Percentiles rank a stretch among this genome's conserved stretches.
These are phyloP conservation scores for Amphimedon queenslandica DNA, from an alignment of 37 sponge, comb jelly and placozoan genomes.

Conservation along the genomic window DNA sequence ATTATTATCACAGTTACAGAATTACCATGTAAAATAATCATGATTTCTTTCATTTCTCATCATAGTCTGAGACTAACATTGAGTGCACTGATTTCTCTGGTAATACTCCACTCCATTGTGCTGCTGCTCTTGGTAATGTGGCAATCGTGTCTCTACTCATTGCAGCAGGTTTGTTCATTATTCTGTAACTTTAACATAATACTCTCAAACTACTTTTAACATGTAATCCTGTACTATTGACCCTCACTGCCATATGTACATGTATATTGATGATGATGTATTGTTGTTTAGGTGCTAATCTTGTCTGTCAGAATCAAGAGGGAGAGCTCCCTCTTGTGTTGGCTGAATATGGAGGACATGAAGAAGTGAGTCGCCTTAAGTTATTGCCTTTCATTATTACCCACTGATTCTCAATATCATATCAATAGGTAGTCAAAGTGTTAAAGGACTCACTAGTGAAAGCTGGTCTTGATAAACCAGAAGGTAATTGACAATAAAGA, in stretches of 20 bases:
- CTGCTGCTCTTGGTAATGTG: constrained; percentile 44
- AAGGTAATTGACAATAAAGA: constrained; percentile 20
- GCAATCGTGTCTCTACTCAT: constrained; percentile 36
- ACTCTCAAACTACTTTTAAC: neutral
- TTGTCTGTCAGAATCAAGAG: constrained; percentile 42
- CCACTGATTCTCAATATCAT: no score
- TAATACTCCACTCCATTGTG: constrained; percentile 65
- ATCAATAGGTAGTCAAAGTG: constrained; percentile 27
- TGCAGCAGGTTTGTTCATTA: constrained; percentile 34
- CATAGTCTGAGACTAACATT: constrained; percentile 38
- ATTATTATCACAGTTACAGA: no score
- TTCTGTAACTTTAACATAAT: neutral
- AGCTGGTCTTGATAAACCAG: constrained; percentile 9
- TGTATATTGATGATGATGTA: neutral
- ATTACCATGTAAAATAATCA: no score
- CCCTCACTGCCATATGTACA: constrained; percentile 1
- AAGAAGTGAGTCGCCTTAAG: constrained; percentile 15
- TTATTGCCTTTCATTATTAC: no score
- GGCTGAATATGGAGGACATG: constrained; percentile 50
- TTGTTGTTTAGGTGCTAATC: constrained; percentile 37
- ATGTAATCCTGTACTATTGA: neutral
- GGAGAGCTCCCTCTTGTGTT: constrained; percentile 59
- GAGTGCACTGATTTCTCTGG: constrained; percentile 62
- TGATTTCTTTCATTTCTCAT: neutral
- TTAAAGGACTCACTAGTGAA: constrained; percentile 28